These are phyloP conservation scores for Australoheros facetus DNA, from an alignment of 2,797 vertebrate species.

Conservation along the genomic window DNA sequence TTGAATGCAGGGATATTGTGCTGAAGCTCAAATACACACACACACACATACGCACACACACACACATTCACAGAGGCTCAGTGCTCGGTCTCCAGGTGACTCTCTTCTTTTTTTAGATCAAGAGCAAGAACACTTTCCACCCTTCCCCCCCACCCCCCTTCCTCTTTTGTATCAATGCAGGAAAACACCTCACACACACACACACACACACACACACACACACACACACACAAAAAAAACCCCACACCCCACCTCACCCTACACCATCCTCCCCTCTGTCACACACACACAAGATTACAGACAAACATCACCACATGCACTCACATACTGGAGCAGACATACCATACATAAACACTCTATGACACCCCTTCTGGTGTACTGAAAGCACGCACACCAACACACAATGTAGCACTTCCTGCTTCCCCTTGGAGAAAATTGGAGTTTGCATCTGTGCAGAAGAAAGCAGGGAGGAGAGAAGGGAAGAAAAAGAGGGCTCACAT, in stretches of 20 bases:
- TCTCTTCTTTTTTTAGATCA: slow-evolving; percentile 67
- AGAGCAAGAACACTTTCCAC: slow-evolving; percentile 26
- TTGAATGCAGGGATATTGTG: slow-evolving; percentile 67
- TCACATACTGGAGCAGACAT: slow-evolving; percentile 30
- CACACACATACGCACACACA: background rate
- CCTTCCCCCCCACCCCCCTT: slow-evolving; percentile 7
- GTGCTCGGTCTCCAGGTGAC: slow-evolving; percentile 66
- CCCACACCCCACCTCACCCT: background rate
- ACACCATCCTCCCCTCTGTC: background rate
- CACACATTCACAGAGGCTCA: slow-evolving; percentile 19
- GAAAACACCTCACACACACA: slow-evolving; percentile 14
- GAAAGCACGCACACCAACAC: slow-evolving; percentile 28
- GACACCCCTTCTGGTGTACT: slow-evolving; percentile 27
- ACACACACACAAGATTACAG: slow-evolving; percentile 13
- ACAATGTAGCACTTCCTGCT: slow-evolving; percentile 32
- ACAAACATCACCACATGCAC: slow-evolving; percentile 14
- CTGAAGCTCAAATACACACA: slow-evolving; percentile 56
- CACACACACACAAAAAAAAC: slow-evolving; percentile 5
- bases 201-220: background rate
- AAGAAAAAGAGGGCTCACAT: slow-evolving; percentile 17
- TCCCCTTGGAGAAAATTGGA: slow-evolving; percentile 40
- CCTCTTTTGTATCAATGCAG: slow-evolving; percentile 47
- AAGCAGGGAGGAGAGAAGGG: background rate
- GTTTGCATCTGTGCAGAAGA: slow-evolving; percentile 34
- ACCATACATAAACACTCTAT: slow-evolving; percentile 10